These are phyloP conservation scores for Himantopus leucocephalus DNA, from an alignment of 2,113 vertebrate species.

Conservation along the genomic window DNA sequence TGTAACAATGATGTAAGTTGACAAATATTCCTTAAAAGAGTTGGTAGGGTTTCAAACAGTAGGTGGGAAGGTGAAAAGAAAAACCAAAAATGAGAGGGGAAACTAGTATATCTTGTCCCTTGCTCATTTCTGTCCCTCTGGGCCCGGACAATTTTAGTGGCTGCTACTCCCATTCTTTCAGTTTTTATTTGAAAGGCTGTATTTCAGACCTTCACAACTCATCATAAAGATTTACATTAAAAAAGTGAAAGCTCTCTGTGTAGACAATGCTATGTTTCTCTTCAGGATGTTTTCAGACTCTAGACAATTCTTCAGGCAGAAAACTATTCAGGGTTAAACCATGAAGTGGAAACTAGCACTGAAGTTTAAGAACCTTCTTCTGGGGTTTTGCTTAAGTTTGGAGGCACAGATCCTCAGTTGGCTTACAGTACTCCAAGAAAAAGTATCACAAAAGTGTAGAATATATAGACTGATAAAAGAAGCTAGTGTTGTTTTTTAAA, in stretches of 20 bases:
- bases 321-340: background rate
- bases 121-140: background rate
- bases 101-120: background rate
- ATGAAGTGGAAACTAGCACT: background rate
- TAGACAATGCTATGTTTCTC: background rate
- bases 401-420: background rate
- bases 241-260: background rate
- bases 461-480: background rate
- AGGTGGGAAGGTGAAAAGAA: background rate
- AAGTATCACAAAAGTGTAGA: background rate
- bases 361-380: background rate
- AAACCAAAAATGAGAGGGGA: background rate
- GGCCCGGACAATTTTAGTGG: background rate
- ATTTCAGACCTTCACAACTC: background rate
- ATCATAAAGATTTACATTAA: background rate
- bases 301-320: background rate
- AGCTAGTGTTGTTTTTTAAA: background rate
- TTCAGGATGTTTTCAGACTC: background rate
- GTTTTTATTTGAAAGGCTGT: background rate
- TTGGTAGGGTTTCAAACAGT: background rate
- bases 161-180: background rate
- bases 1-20: background rate
- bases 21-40: background rate
- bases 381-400: background rate
- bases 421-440: background rate